Base-by-base conservation (phyloP, 2,888 invertebrate species). In the Macrophya alboannulata region DNA sequence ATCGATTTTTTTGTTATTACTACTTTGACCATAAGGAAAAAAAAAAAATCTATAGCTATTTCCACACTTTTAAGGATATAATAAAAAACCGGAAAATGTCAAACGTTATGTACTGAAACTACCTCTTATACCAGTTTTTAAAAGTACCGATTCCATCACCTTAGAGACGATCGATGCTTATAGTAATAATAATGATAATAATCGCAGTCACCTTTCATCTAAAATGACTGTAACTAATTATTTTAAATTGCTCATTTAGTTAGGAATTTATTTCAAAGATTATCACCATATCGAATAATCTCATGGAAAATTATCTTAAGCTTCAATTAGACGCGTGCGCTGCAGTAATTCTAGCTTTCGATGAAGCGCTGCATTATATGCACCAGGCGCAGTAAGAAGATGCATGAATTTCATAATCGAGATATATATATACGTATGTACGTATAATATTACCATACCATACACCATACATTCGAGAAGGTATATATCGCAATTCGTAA, bases 331-430 rank as follows among this genome's bases (percentile, higher is more conserved):
- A 55, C 6, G 8, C 17, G 55, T 55, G 55, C n/a, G n/a, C n/a
- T n/a, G n/a, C 31, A 31, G 31, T 55, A 55, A 55, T 55, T 55
- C 8, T 55, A 55, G 55, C 55, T 55, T 31, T 31, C 2, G 55
- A n/a, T 55, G 55, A 55, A 8, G n/a, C n/a, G 55, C n/a, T 55
- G 55, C 55, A 2, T 17, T 31, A 31, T 31, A 1, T 55, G 55
- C 55, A 55, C 3, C 31, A 2, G 31, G 31, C 31, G 55, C 6
- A n/a, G 55, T 55, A n/a, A n/a, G 55, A n/a, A 55, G 55, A 40
- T 37, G n/a, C 72, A n/a, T 12, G 72, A 72, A 72, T 72, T 72
- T 72, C 72, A 72, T 72, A 72, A 72, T 5, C n/a, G 17, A 15
- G 9, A 74, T 74, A 12, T 68, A 65, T 25, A 68, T 9, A 68